Evolutionary conservation across 2,797 vertebrate genomes (phyloP), one percentile per base, ranked within the genome.

Genomic region (Pygocentrus nattereri): DNA sequence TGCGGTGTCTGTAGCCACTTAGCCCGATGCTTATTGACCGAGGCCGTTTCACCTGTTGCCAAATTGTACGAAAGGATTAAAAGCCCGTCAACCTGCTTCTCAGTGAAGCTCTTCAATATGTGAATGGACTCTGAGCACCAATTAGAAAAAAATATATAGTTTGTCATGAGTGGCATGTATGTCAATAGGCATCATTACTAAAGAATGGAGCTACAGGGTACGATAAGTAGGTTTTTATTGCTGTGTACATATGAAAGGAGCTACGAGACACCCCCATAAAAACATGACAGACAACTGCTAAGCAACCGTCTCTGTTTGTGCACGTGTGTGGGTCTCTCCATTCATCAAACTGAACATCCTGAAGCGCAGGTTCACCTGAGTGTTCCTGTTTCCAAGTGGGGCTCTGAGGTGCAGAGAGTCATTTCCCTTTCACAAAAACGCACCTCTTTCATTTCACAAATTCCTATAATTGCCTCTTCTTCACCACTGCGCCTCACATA

Each of bases 151-250:
- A n/a, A n/a, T 52, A 19, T 52, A 18, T 52, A 52, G 30, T 65
- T 65, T 19, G 30, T 38, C 19, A 41, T 4, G 8, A 12, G 19
- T 13, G 6, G 7, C 30, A 18, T 8, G 21, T 25, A 69, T 3
- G 27, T 70, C 41, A 25, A 27, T 16, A 27, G 16, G 44, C 41
- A 16, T 61, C n/a, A 70, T 70, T 70, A 38, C 18, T 65, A 18
- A 38, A 23, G 30, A 38, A 41, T 70, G 74, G n/a, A 70, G 62
- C 54, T 75, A 25, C 41, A 34, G 23, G 3, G 52, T 69, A 79
- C 65, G 19, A 79, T 70, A 74, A 41, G 58, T 79, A 71, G n/a
- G 61, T 74, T 79, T 74, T 79, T 83, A 74, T 75, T 80, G 68
- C 75, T 76, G 47, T 41, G 23, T 4, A 52, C 56, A 18, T 47